Base-by-base conservation (phyloP, 2,113 vertebrate genomes). In the Ophthalmolycus amberensis region DNA sequence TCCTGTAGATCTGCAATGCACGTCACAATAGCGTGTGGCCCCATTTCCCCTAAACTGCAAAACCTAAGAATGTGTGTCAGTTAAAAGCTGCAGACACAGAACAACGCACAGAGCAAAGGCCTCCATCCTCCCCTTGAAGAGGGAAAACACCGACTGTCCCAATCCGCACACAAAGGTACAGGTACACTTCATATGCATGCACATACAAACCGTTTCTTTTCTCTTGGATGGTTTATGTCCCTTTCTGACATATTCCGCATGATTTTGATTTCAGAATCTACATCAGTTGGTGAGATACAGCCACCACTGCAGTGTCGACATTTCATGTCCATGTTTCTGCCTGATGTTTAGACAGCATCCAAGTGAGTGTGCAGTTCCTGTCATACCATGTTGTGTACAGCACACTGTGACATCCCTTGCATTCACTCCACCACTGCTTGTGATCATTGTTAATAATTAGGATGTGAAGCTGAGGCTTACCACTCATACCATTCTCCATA, bases 21-120 rank as follows among this genome's bases (percentile, higher is more conserved):
- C 34, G 76, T 52, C 46, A 70, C 54, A 66, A 63, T 34, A 80
- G 22, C 60, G 63, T 34, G 34, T 79, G 67, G 50, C 76, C 79
- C 64, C 20, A 42, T 77, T 87, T 81, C 50, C 70, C 77, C 68
- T 46, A 29, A 85, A 83, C 34, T 56, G 54, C 50, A 59, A 66
- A 75, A 48, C 15, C 25, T 63, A 20, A 65, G 16, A 81, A 79
- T 60, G 22, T 75, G 62, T 79, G 50, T 70, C 65, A 44, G 67
- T 60, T 40, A 79, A 81, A 83, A 63, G 46, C 56, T 82, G 66
- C 66, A 71, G 25, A 63, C 32, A 42, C 15, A 60, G 69, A 83
- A 37, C 15, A 46, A 80, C 25, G 62, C 27, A 32, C 18, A 6
- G 0, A 22, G 16, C n/a, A 65, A 77, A 34, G 52, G 2, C 27